Conservation (phyloP, 2,113 vertebrate genomes). For the Hemiscyllium ocellatum region DNA sequence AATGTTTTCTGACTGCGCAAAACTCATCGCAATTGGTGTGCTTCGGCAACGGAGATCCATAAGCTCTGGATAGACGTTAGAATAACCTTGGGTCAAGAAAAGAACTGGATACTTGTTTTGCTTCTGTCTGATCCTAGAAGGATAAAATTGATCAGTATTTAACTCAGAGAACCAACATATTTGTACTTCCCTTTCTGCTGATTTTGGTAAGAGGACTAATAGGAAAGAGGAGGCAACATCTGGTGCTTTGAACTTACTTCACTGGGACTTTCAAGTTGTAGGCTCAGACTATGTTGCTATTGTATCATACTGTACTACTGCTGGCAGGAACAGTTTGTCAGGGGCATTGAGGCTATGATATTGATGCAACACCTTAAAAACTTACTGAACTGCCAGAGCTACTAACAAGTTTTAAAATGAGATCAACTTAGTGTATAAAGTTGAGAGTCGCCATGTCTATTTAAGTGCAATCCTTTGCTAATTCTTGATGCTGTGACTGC, state of each 20-base stretch:
- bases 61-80: constrained; percentile 76
- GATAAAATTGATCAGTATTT: constrained; percentile 6
- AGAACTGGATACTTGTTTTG: constrained; percentile 96
- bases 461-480: too few relatives aligned
- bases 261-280: not conserved
- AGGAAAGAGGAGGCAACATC: not conserved
- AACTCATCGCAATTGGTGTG: constrained; percentile 86
- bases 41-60: constrained; percentile 89
- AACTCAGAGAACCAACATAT: not conserved
- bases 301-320: not conserved
- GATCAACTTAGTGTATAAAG: not conserved
- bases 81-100: constrained; percentile 89
- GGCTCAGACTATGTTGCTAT: not conserved
- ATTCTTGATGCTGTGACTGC: too few relatives aligned
- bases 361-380: not conserved
- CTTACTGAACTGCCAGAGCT: not conserved
- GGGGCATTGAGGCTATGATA: not conserved
- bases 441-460: too few relatives aligned
- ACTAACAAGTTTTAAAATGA: not conserved
- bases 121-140: constrained; percentile 82
- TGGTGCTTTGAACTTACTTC: not conserved
- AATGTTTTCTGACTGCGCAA: constrained; percentile 91
- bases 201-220: not conserved
- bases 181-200: not conserved
- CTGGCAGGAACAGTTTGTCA: not conserved